Percentiles rank a stretch among this genome's conserved stretches.
phyloP scores from a whole-genome alignment of 2,797 vertebrate genomes.

The Enteromius paludinosus region DNA sequence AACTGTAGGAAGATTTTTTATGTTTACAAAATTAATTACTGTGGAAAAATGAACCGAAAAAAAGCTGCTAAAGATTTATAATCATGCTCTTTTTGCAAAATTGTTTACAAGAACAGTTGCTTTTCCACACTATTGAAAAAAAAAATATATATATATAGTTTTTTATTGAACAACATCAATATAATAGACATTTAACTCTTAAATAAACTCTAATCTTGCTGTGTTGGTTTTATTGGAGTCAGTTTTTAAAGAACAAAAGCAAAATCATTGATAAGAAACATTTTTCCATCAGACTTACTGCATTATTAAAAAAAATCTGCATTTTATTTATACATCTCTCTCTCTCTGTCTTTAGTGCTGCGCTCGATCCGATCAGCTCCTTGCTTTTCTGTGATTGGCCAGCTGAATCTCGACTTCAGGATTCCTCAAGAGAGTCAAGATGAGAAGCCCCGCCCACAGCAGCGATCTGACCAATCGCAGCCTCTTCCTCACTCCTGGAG shows the following conservation, averaged over 20 bases:
- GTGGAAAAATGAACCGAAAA: too few species aligned
- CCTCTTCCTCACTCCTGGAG: conserved; percentile 72
- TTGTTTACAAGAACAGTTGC: too few species aligned
- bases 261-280: background rate
- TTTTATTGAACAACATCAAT: too few species aligned
- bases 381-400: conserved; percentile 65
- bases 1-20: too few species aligned
- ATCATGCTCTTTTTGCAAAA: too few species aligned
- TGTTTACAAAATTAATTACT: background rate
- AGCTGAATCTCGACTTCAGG: conserved; percentile 38
- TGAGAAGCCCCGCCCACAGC: background rate
- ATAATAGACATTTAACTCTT: too few species aligned
- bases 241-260: background rate
- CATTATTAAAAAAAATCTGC: background rate
- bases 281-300: background rate
- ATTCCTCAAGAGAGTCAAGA: conserved; percentile 30
- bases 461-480: background rate
- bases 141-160: too few species aligned
- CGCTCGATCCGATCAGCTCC: conserved; percentile 78
- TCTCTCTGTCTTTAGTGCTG: conserved; percentile 52
- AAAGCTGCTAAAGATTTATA: too few species aligned
- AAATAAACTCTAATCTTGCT: too few species aligned
- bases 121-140: too few species aligned
- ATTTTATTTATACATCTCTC: background rate
- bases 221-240: too few species aligned